These are phyloP conservation scores for Aptenodytes forsteri DNA, from an alignment of 2,113 vertebrate genomes.

Conservation along the genomic window DNA sequence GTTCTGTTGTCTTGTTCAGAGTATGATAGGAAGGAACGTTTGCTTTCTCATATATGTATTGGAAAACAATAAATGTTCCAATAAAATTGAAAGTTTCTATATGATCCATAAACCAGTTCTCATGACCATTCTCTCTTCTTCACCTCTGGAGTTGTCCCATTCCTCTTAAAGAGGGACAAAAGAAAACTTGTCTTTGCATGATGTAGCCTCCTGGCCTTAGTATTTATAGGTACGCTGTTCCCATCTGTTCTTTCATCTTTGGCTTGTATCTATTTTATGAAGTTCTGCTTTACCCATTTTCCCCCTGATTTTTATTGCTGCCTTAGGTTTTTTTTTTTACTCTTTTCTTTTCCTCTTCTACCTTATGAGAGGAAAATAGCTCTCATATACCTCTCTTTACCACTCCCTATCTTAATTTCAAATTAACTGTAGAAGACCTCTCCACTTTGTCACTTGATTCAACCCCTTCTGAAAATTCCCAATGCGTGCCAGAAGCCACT, in stretches of 20 bases:
- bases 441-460: background rate
- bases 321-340: background rate
- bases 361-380: background rate
- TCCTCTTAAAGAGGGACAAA: background rate
- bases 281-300: background rate
- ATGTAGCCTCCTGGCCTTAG: background rate
- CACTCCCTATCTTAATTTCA: background rate
- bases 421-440: background rate
- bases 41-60: background rate
- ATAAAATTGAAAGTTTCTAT: background rate
- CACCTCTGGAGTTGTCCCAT: background rate
- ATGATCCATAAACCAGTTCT: background rate
- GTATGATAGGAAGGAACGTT: background rate
- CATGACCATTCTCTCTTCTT: background rate
- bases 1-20: background rate
- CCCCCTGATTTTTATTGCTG: background rate
- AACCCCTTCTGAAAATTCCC: background rate
- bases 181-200: background rate
- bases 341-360: background rate
- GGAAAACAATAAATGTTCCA: background rate
- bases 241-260: background rate
- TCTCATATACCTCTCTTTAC: background rate
- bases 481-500: background rate
- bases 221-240: background rate
- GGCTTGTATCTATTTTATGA: background rate